Evolutionary conservation across 2,797 vertebrate species (phyloP).

Genomic region (Hippoglossus hippoglossus): DNA sequence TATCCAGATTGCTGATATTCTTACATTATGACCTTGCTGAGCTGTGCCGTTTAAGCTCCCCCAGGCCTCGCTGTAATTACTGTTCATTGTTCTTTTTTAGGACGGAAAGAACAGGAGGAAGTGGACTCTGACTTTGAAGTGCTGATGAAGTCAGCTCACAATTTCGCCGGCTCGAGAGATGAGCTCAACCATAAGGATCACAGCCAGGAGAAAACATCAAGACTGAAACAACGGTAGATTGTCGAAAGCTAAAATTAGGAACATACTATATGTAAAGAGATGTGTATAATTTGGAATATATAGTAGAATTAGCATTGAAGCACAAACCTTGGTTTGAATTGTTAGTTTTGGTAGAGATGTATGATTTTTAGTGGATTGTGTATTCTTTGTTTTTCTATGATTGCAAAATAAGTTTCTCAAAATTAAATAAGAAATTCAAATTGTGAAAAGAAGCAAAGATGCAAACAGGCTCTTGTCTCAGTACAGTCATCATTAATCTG

Average conservation of each 20-base stretch:
- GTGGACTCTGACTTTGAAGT: slow-evolving; percentile 95
- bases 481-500: neutral
- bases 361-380: too few relatives aligned
- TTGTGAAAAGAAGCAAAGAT: neutral
- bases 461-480: neutral
- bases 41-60: slow-evolving; percentile 52
- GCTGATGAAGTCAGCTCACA: slow-evolving; percentile 93
- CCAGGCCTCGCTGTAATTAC: slow-evolving; percentile 60
- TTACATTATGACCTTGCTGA: slow-evolving; percentile 52
- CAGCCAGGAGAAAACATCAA: slow-evolving; percentile 93
- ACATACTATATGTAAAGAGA: neutral
- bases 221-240: slow-evolving; percentile 92
- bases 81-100: slow-evolving; percentile 66
- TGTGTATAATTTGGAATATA: neutral
- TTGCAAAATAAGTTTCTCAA: neutral
- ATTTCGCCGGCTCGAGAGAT: slow-evolving; percentile 88
- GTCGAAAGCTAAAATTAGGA: neutral
- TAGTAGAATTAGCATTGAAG: neutral
- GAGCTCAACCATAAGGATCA: slow-evolving; percentile 96
- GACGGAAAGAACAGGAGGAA: slow-evolving; percentile 90
- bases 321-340: neutral
- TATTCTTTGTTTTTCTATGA: neutral
- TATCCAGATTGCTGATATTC: slow-evolving; percentile 42
- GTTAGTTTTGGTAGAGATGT: neutral
- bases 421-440: neutral